Evolutionary conservation across 30 jellyfish, hydroid and myxozoan genomes (phyloP).

Genomic region (Turritopsis dohrnii): DNA sequence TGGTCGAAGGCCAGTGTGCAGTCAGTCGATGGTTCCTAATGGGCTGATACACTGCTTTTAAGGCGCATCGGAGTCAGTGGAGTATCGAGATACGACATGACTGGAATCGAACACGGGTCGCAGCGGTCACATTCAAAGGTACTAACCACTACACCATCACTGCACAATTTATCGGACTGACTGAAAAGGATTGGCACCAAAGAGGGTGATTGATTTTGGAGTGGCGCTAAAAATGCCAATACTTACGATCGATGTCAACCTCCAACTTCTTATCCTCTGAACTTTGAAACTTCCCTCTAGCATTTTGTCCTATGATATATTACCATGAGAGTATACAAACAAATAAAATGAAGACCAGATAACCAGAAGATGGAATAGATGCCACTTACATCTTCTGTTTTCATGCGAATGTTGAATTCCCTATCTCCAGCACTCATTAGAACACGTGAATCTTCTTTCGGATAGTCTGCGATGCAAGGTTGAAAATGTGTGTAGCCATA

Average conservation of each 20-base stretch:
- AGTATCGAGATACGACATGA: no score
- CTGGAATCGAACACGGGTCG: no score
- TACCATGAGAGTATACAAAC: not conserved
- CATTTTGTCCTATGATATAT: constrained; percentile 36
- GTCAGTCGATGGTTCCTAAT: no score
- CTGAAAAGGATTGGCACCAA: not conserved
- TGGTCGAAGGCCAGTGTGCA: no score
- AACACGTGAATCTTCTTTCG: constrained; percentile 55
- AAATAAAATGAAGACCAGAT: not conserved
- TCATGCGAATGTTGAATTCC: constrained; percentile 66
- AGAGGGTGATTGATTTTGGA: not conserved
- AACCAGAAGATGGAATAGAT: no score
- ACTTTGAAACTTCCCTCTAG: constrained; percentile 77
- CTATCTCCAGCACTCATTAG: constrained; percentile 75
- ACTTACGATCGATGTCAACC: constrained; percentile 54
- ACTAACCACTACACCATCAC: not conserved
- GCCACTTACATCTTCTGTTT: constrained; percentile 62
- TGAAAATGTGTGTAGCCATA: constrained; percentile 64
- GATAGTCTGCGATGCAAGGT: constrained; percentile 75
- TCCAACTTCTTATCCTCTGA: constrained; percentile 68
- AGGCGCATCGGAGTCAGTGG: no score
- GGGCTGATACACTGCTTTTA: no score
- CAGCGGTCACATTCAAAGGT: no score
- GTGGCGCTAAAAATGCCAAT: no score
- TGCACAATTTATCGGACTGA: not conserved